Evolutionary conservation across 2,888 invertebrate species (phyloP).

Genomic region (Limenitis arthemis): DNA sequence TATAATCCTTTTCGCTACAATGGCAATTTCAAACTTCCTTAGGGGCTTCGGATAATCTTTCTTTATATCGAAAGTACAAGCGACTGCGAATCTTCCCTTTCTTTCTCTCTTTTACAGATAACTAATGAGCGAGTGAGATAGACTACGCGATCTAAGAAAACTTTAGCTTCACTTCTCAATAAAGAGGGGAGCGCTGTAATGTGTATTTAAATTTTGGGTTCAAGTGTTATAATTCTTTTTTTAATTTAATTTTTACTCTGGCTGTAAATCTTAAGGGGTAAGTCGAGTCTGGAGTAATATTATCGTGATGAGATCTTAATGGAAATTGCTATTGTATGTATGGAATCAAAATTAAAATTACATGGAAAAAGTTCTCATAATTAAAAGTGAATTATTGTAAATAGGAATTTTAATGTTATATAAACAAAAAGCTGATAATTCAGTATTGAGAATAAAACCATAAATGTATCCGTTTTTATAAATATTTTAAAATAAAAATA

Average conservation of each 20-base stretch:
- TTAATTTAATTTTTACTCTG: slow-evolving; percentile 69
- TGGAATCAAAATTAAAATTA: too few relatives aligned
- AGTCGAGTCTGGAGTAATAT: slow-evolving; percentile 17
- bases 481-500: background rate
- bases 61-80: slow-evolving; percentile 68
- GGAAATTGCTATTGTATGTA: slow-evolving; percentile 16
- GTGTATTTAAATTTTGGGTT: slow-evolving; percentile 69
- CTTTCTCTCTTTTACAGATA: slow-evolving; percentile 31
- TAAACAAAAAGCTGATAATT: too few relatives aligned
- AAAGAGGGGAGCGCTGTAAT: slow-evolving; percentile 67
- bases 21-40: slow-evolving; percentile 74
- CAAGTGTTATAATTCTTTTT: slow-evolving; percentile 69
- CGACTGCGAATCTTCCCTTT: slow-evolving; percentile 42
- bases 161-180: slow-evolving; percentile 58
- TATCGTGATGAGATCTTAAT: background rate
- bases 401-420: too few relatives aligned
- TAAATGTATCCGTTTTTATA: too few relatives aligned
- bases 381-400: too few relatives aligned
- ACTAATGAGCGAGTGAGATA: slow-evolving; percentile 33
- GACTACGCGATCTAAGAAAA: slow-evolving; percentile 46
- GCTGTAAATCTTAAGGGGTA: slow-evolving; percentile 49
- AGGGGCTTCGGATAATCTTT: slow-evolving; percentile 73
- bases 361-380: too few relatives aligned
- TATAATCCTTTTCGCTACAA: slow-evolving; percentile 75
- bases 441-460: too few relatives aligned